Conservation (phyloP, 2,113 vertebrate genomes). For the Benitochromis conjunctus region DNA sequence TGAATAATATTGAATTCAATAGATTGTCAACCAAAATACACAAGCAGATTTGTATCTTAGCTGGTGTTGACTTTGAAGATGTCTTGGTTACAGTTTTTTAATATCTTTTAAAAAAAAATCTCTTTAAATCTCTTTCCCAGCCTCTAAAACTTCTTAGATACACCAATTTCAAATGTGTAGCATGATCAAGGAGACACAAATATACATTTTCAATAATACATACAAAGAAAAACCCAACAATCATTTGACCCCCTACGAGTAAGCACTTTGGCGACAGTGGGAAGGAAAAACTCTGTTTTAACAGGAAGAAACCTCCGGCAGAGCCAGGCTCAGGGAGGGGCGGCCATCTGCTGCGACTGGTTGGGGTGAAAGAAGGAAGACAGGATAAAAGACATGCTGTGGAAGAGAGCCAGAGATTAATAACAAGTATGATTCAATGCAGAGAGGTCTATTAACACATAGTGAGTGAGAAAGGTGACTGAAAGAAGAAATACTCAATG, state of each 20-base stretch:
- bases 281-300: neutral
- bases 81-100: neutral
- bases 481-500: neutral
- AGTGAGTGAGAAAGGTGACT: neutral
- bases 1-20: neutral
- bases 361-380: neutral
- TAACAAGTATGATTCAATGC: neutral
- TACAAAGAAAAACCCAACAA: neutral
- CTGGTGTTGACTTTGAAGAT: neutral
- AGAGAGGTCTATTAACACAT: neutral
- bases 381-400: neutral
- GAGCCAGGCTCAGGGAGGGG: neutral
- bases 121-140: neutral
- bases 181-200: neutral
- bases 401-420: too few species aligned
- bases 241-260: too few species aligned
- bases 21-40: neutral
- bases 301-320: neutral
- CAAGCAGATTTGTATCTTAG: neutral
- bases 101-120: too few species aligned
- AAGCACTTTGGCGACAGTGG: neutral
- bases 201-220: neutral
- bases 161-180: neutral
- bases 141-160: neutral
- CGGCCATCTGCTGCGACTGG: neutral